Evolutionary conservation across 2,888 invertebrate genomes (phyloP).

Genomic region (Drosophila borealis): DNA sequence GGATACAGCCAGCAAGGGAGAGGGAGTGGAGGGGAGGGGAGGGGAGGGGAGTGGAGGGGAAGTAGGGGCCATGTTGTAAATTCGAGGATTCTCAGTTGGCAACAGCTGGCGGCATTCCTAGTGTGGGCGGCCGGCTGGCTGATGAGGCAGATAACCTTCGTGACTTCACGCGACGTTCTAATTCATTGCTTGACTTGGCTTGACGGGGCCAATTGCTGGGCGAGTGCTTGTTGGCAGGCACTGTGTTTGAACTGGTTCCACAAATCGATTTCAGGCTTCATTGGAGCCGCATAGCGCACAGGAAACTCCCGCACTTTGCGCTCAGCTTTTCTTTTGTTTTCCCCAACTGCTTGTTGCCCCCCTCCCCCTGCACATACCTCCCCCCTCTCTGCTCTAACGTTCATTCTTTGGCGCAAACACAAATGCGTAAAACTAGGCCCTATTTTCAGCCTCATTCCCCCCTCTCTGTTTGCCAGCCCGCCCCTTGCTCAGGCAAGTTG

Average conservation of each 20-base stretch:
- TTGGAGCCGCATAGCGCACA: conserved; percentile 68
- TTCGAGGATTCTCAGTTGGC: conserved; percentile 73
- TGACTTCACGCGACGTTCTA: neutral
- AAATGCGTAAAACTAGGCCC: conserved; percentile 67
- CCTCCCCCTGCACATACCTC: neutral
- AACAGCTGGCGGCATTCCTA: conserved; percentile 63
- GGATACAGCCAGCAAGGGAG: neutral
- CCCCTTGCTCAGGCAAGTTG: conserved; percentile 39
- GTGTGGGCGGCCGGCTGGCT: conserved; percentile 38
- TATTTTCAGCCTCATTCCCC: neutral
- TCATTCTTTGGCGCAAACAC: conserved; percentile 51
- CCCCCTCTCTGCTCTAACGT: neutral
- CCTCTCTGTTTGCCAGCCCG: conserved; percentile 4
- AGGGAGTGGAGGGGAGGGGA: too few relatives aligned
- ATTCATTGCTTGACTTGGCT: too few relatives aligned
- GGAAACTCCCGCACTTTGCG: conserved; percentile 75
- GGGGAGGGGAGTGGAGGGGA: too few relatives aligned
- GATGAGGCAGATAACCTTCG: conserved; percentile 1
- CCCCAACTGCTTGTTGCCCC: neutral
- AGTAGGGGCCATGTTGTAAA: conserved; percentile 64
- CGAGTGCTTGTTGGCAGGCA: conserved; percentile 24
- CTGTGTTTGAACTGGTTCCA: conserved; percentile 30
- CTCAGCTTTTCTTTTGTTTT: conserved; percentile 54
- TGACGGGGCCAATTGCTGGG: neutral
- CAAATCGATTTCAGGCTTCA: conserved; percentile 83